These are phyloP conservation scores for Sebastiscus albofasciatus DNA, from an alignment of 2,797 vertebrate species.

Conservation along the genomic window DNA sequence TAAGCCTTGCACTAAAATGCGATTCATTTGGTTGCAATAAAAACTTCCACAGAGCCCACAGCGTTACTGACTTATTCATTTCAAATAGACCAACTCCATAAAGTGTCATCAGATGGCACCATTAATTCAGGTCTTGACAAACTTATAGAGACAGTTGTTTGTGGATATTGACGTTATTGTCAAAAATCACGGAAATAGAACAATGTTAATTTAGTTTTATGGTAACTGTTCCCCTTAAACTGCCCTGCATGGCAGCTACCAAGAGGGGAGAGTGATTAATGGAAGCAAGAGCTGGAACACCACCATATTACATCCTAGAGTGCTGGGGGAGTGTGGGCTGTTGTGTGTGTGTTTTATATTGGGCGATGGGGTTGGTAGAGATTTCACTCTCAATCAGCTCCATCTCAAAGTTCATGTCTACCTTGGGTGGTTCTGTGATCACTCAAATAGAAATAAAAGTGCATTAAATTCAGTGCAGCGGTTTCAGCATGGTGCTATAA, in stretches of 20 bases:
- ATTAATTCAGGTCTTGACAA: not conserved
- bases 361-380: not conserved
- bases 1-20: not conserved
- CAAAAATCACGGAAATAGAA: not conserved
- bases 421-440: slow-evolving; percentile 22
- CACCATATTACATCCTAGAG: slow-evolving; percentile 53
- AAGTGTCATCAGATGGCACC: not conserved
- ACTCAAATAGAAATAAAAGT: slow-evolving; percentile 33
- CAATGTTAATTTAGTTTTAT: slow-evolving; percentile 1
- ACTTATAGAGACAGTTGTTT: not conserved
- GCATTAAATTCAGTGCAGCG: not conserved
- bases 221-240: slow-evolving; percentile 45
- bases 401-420: slow-evolving; percentile 39
- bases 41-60: slow-evolving; percentile 1
- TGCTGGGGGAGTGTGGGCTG: not conserved
- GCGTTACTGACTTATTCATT: not conserved
- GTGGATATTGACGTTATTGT: not conserved
- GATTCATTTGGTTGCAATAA: slow-evolving; percentile 15
- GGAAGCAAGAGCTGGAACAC: slow-evolving; percentile 50
- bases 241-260: slow-evolving; percentile 37
- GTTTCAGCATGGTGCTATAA: not conserved
- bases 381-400: slow-evolving; percentile 49
- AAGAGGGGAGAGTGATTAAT: slow-evolving; percentile 52
- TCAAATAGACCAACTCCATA: not conserved
- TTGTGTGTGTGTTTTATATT: not conserved